Base-by-base conservation (phyloP, 2,888 invertebrate species). In the Venusia cambrica region DNA sequence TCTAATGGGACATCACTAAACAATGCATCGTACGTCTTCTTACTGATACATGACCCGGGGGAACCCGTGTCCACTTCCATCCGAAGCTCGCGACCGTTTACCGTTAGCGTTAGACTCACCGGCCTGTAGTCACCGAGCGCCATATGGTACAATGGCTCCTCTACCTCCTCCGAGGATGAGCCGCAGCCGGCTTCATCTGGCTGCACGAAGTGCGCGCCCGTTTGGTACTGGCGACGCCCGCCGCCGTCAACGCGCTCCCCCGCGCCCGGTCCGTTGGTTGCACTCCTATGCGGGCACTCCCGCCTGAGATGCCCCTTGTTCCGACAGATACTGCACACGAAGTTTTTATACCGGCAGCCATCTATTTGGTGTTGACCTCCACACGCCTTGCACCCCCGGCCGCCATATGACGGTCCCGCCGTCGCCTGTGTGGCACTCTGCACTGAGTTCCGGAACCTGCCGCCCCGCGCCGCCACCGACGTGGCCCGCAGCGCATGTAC, bases 1-100 rank as follows among this genome's bases (percentile, higher is more conserved):
- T 21, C 12, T 10, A 51, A 25, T 20, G 11, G 38, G 5, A 13
- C 10, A 12, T 42, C 10, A 16, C 5, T 5, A 24, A 42, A 21
- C 4, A 34, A 12, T 8, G 9, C 25, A 5, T 31, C 5, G 13
- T 46, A 25, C 12, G 13, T 11, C 1, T 22, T 14, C 13, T 38
- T 47, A 27, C 45, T 54, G 3, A 56, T 47, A 27, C 52, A 54
- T 1, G 53, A 51, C n/a, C 49, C 29, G 0, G 51, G 40, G 0
- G 49, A 32, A 1, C 54, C 51, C 1, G 51, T 54, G 19, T 57
- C 54, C 0, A 52, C 22, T 36, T 52, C 50, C 54, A 57, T 53
- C 4, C 9, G 8, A 2, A 57, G 13, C 1, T 21, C 8, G n/a
- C 13, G 7, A 9, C 35, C 30, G 42, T 18, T 40, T 42, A 30